Percentiles rank a stretch among this genome's conserved stretches.
phyloP scores from a whole-genome alignment of 2,113 vertebrate species.

The Procapra przewalskii region DNA sequence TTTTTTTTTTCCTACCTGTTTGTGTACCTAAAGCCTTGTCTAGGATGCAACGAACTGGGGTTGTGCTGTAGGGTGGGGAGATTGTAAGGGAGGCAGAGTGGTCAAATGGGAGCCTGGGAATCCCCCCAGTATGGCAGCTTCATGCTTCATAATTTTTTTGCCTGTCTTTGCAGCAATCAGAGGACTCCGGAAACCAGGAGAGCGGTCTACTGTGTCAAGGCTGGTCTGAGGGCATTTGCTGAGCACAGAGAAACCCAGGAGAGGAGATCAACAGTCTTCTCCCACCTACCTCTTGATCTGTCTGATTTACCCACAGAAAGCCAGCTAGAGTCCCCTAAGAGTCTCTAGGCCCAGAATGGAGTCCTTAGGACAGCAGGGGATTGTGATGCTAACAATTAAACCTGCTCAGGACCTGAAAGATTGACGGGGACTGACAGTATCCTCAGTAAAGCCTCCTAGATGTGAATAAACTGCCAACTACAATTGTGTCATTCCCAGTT shows the following conservation, averaged over 20 bases:
- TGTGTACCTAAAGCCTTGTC: background rate
- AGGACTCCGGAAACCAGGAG: conserved; percentile 35
- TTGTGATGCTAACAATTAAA: background rate
- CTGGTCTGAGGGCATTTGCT: conserved; percentile 46
- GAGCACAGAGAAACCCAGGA: conserved; percentile 46
- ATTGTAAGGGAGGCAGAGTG: background rate
- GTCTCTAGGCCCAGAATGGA: conserved; percentile 35
- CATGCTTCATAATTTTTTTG: conserved; percentile 47
- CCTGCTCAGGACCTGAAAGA: background rate
- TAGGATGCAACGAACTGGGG: background rate
- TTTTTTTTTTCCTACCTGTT: background rate
- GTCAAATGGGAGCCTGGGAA: background rate
- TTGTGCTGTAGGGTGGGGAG: background rate
- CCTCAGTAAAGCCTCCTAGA: background rate
- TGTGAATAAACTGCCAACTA: background rate
- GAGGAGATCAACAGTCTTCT: conserved; percentile 39
- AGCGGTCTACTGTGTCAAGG: conserved; percentile 43
- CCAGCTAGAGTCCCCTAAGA: conserved; percentile 27
- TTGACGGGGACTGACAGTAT: background rate
- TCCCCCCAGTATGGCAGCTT: background rate
- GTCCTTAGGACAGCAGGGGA: background rate
- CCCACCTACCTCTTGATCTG: conserved; percentile 11
- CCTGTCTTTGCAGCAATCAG: conserved; percentile 62
- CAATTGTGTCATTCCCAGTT: background rate
- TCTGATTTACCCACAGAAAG: conserved; percentile 37